These are phyloP conservation scores for Daboia siamensis DNA, from an alignment of 2,113 vertebrate species.

Conservation along the genomic window DNA sequence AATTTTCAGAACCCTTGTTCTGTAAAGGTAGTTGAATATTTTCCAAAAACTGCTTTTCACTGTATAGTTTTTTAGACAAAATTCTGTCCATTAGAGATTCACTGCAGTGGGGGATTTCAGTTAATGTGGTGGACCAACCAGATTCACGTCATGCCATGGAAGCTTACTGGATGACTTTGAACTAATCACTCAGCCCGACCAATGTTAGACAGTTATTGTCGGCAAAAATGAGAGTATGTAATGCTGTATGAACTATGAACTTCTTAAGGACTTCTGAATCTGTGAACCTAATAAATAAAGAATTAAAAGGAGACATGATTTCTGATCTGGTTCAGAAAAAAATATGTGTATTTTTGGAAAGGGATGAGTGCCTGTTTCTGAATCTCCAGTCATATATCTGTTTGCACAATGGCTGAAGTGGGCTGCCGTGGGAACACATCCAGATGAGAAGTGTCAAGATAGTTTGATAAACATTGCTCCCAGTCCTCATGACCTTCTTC, in stretches of 20 bases:
- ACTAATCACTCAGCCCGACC: neutral
- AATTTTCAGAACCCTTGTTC: neutral
- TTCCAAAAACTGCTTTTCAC: constrained; percentile 11
- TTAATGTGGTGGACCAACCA: neutral
- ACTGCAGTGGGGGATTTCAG: neutral
- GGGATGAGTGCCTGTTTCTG: neutral
- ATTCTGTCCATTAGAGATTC: neutral
- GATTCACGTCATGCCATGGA: neutral
- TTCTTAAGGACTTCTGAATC: neutral
- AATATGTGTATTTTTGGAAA: neutral
- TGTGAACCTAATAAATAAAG: neutral
- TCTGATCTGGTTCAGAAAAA: neutral
- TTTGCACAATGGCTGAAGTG: neutral
- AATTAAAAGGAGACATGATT: neutral
- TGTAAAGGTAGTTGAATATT: neutral
- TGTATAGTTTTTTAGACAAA: neutral
- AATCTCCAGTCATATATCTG: neutral
- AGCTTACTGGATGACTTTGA: neutral
- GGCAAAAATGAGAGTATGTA: neutral
- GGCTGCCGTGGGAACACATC: neutral
- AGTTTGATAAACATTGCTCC: neutral
- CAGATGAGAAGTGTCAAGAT: neutral
- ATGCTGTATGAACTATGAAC: neutral
- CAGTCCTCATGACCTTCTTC: neutral
- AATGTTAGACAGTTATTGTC: neutral